Percentiles rank a stretch among this genome's conserved stretches.
Conservation (phyloP, 2,888 invertebrate genomes). For the Ceratothoa steindachneri region DNA sequence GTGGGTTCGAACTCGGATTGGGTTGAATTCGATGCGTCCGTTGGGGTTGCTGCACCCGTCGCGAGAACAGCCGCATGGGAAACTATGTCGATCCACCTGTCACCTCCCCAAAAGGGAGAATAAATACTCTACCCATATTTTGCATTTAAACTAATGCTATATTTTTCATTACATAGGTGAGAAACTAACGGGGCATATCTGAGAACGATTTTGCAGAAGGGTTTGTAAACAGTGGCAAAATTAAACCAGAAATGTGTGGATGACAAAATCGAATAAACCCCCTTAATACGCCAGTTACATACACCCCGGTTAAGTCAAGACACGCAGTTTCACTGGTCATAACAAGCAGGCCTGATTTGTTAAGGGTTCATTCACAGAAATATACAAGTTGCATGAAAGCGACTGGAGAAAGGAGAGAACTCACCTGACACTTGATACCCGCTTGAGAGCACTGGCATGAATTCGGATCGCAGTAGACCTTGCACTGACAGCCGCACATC, state of each 20-base stretch:
- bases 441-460: constrained; percentile 90
- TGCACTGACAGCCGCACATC: constrained; percentile 88
- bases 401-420: too few species aligned
- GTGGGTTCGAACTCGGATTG: constrained; percentile 89
- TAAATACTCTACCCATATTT: constrained; percentile 7
- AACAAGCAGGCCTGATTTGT: too few species aligned
- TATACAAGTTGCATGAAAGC: too few species aligned
- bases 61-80: constrained; percentile 92
- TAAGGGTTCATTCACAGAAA: too few species aligned
- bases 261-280: too few species aligned
- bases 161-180: background rate
- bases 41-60: constrained; percentile 88
- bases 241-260: too few species aligned
- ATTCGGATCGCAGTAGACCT: constrained; percentile 90
- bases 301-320: too few species aligned
- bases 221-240: too few species aligned
- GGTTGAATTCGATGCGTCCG: constrained; percentile 87
- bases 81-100: constrained; percentile 84
- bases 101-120: too few species aligned
- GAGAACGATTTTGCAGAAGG: background rate
- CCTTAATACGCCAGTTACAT: too few species aligned
- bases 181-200: background rate
- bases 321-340: too few species aligned
- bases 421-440: constrained; percentile 89
- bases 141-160: background rate